Base-by-base conservation (phyloP, 2,797 vertebrate species). In the Silurus lanzhouensis region DNA sequence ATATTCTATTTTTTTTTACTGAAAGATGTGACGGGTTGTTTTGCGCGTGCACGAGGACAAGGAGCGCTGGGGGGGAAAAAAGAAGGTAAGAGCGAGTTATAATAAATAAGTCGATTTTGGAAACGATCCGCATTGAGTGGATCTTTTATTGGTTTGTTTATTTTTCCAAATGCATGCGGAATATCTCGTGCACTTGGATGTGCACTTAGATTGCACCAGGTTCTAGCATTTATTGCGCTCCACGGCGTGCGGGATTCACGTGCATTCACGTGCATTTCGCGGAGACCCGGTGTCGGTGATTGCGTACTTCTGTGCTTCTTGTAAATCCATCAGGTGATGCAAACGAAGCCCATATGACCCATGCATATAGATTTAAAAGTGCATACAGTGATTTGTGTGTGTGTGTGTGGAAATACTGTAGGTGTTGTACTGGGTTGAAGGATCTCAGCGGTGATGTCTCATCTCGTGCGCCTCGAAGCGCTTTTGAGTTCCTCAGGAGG, bases 11-110 rank as follows among this genome's bases (percentile, higher is more conserved):
- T 25, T n/a, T 38, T 78, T 27, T 46, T 63, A n/a, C 46, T 61
- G 52, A 86, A 88, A 85, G 86, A 90, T 89, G 86, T 90, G 58
- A 90, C 27, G 55, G 61, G 76, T n/a, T 22, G 48, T 66, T 78
- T 86, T 82, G 76, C 78, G 48, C n/a, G 52, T 48, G 67, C 81
- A 61, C 52, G 68, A 83, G 68, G 52, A 71, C 68, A 83, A 72
- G 57, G 52, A 71, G 55, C 31, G 55, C 12, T 25, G 81, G 48
- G 48, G 10, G 48, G 48, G 2, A 55, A 17, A 68, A 25, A 60
- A 66, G 66, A 31, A 83, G 82, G 82, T 83, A 76, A 66, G 82
- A 31, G 46, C 82, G 64, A 83, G 82, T 83, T 83, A 46, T 66
- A 27, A 15, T 8, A 25, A 71, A 22, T 38, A 13, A 44, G 20